Base-by-base conservation (phyloP, 2,888 invertebrate species). In the Xylophagus ater region DNA sequence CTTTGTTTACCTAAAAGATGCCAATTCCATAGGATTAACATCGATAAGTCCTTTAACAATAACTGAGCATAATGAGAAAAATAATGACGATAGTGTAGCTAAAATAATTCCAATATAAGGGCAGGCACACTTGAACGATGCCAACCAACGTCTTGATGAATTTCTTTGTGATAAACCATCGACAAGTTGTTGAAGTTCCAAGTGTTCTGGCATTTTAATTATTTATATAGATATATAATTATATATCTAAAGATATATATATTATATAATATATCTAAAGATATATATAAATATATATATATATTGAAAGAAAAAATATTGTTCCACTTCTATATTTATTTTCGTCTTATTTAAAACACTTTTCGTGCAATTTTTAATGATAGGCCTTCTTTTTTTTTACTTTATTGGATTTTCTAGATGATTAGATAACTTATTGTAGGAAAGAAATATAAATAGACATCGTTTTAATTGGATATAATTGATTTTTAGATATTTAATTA, bases 1-100 rank as follows among this genome's bases (percentile, higher is more conserved):
- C 20, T 23, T 30, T 18, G 6, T 42, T 50, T 35, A 58, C 59
- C 59, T 52, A 56, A 86, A 87, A 49, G 85, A 82, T 4, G 90
- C 87, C 44, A 92, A 68, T 59, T 89, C 86, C 76, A 87, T 82
- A 5, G 90, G 89, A 61, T 87, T 81, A 29, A 90, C 77, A 53
- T 85, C 81, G 4, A 85, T 78, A 53, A 90, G 71, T 56, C 82
- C 81, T 64, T 90, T 90, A 3, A 92, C 90, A 49, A 92, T 89
- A 23, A 89, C 87, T 32, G 90, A 88, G 62, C 88, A 87, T 40
- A 90, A 67, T 3, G 89, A 90, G 62, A 90, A 90, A 62, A 90
- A 90, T 34, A 92, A 66, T 12, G 88, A 89, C 9, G 90, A 90
- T 33, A 88, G 60, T 1, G 86, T 86, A 12, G 89, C 89, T 38